phyloP scores from a whole-genome alignment of 2,113 vertebrate genomes.

The Macaca nemestrina region DNA sequence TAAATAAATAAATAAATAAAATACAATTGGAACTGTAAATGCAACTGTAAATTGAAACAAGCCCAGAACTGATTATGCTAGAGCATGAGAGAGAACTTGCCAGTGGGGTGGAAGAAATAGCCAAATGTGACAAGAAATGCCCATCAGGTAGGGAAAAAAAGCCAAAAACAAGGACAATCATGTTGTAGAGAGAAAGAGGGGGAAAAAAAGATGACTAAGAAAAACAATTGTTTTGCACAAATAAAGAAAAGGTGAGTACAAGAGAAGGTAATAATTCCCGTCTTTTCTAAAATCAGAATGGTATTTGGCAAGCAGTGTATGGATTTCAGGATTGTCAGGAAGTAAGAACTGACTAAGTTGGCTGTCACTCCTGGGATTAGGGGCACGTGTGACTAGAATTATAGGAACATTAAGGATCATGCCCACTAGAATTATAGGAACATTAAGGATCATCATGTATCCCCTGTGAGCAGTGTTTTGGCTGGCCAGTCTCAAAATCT shows the following conservation, averaged over 20 bases:
- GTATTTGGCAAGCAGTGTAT: background rate
- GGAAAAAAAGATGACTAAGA: background rate
- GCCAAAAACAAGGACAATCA: background rate
- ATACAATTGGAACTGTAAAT: background rate
- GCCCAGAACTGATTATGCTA: background rate
- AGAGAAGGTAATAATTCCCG: background rate
- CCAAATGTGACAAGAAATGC: background rate
- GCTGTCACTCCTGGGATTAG: background rate
- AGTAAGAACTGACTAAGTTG: background rate
- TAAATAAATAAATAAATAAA: too few relatives aligned
- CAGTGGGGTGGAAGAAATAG: background rate
- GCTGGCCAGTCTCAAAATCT: background rate
- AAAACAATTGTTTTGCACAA: background rate
- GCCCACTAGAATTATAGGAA: background rate
- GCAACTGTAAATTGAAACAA: background rate
- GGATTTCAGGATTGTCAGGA: background rate
- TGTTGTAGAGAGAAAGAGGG: background rate
- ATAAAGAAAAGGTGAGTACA: background rate
- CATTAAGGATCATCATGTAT: background rate
- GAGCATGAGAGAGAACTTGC: background rate
- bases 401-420: background rate
- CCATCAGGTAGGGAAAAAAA: background rate
- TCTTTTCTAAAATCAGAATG: background rate
- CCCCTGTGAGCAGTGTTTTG: background rate
- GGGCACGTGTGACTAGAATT: background rate